Base-by-base conservation (phyloP, 2,797 vertebrate genomes). In the Anas flavirostris region DNA sequence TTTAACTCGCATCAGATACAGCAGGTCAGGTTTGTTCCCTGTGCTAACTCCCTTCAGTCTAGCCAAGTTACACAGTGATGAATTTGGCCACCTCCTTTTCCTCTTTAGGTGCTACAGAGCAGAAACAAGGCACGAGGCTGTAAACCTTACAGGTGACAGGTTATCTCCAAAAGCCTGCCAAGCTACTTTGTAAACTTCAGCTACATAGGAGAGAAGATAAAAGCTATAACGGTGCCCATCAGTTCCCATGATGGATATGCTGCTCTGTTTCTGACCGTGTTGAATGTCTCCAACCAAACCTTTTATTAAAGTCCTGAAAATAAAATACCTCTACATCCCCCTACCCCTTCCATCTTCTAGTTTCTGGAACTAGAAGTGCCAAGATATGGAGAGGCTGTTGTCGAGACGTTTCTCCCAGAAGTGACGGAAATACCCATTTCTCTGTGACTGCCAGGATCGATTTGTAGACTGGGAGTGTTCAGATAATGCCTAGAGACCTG, bases 151-250 rank as follows among this genome's bases (percentile, higher is more conserved):
- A 74, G 77, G 50, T 77, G 79, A 66, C 56, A 84, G 48, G 29
- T 44, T 91, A 87, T 93, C 46, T 92, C 25, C 50, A 55, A 87
- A 76, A 69, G 33, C 28, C 14, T 82, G n/a, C 33, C 53, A 84
- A 90, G 66, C 56, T 69, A n/a, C 43, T 91, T 76, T 37, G 59
- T 88, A 81, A 90, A 60, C 33, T 84, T 78, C 59, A 89, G 68
- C 77, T 77, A 53, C 17, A 10, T 16, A 29, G n/a, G n/a, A 73
- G n/a, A 75, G 74, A 91, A 93, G 80, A 91, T 75, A 91, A 93
- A 88, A 83, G 18, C 55, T 63, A 7, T 84, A 82, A 73, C 19
- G 52, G 28, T 66, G 35, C 41, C 46, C 46, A 72, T 92, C 48
- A 19, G 9, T 78, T 19, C 23, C 17, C 39, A 3, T 60, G 73